phyloP scores from a whole-genome alignment of 2,113 vertebrate genomes.

The Lagenorhynchus albirostris region DNA sequence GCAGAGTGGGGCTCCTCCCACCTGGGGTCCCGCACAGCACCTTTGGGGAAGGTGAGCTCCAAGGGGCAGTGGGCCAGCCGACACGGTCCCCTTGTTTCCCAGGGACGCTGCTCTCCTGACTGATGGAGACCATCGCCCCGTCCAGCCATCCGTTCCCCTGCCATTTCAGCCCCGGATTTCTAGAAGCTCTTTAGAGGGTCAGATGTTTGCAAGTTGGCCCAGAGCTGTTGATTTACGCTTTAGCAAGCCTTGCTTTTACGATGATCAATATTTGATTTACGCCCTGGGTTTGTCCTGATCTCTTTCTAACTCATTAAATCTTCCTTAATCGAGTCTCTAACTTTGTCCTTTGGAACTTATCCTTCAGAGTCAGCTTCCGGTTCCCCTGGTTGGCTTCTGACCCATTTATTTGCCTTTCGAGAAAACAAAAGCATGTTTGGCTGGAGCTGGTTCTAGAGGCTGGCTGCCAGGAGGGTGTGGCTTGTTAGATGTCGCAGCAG shows the following conservation, averaged over 20 bases:
- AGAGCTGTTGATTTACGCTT: background rate
- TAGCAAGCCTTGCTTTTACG: background rate
- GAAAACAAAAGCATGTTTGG: background rate
- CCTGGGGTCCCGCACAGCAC: background rate
- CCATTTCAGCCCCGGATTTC: background rate
- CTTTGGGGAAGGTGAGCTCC: background rate
- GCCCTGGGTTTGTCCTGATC: background rate
- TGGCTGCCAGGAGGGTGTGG: background rate
- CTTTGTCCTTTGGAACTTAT: background rate
- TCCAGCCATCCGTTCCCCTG: background rate
- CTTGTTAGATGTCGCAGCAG: background rate
- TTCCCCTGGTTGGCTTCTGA: background rate
- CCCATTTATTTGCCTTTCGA: background rate
- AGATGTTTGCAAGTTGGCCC: background rate
- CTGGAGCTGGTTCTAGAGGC: rapidly evolving
- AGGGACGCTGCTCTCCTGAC: rapidly evolving
- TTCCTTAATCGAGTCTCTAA: background rate
- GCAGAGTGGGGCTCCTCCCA: too few relatives aligned
- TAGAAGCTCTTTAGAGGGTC: background rate
- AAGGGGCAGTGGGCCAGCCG: rapidly evolving
- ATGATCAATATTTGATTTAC: background rate
- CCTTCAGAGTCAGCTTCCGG: rapidly evolving
- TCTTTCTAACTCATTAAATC: background rate
- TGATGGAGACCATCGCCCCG: background rate
- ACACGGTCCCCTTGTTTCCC: background rate